These are phyloP conservation scores for Tretioscincus oriximinensis DNA, from an alignment of 2,113 vertebrate genomes.

Conservation along the genomic window DNA sequence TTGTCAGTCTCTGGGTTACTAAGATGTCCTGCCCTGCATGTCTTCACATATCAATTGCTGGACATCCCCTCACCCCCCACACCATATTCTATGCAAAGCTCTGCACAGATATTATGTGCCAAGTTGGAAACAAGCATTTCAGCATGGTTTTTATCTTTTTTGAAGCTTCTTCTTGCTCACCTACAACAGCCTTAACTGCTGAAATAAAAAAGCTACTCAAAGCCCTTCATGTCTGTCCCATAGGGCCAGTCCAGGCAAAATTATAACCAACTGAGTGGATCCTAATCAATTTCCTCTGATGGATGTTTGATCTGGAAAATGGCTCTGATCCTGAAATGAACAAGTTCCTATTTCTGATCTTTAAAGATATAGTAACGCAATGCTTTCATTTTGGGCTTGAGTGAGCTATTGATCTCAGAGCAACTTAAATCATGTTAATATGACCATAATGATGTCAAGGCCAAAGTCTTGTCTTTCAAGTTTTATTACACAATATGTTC, in stretches of 20 bases:
- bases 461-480: constrained; percentile 43
- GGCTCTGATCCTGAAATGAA: constrained; percentile 44
- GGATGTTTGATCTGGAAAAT: constrained; percentile 41
- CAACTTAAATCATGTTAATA: constrained; percentile 65
- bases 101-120: too few species aligned
- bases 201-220: background rate
- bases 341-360: constrained; percentile 47
- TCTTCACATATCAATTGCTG: too few species aligned
- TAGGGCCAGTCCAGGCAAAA: constrained; percentile 1
- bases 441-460: constrained; percentile 56
- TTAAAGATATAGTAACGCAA: constrained; percentile 32
- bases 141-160: too few species aligned
- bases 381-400: constrained; percentile 54
- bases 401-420: constrained; percentile 58
- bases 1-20: too few species aligned
- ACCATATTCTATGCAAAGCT: too few species aligned
- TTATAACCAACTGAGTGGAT: background rate
- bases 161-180: too few species aligned
- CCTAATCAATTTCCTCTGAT: constrained; percentile 26
- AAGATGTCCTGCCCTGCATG: too few species aligned
- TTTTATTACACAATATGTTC: constrained; percentile 51
- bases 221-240: constrained; percentile 5
- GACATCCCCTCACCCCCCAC: too few species aligned
- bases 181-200: too few species aligned
- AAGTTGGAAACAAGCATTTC: too few species aligned